phyloP scores from a whole-genome alignment of 2,888 invertebrate genomes.

The Lepas anatifera region DNA sequence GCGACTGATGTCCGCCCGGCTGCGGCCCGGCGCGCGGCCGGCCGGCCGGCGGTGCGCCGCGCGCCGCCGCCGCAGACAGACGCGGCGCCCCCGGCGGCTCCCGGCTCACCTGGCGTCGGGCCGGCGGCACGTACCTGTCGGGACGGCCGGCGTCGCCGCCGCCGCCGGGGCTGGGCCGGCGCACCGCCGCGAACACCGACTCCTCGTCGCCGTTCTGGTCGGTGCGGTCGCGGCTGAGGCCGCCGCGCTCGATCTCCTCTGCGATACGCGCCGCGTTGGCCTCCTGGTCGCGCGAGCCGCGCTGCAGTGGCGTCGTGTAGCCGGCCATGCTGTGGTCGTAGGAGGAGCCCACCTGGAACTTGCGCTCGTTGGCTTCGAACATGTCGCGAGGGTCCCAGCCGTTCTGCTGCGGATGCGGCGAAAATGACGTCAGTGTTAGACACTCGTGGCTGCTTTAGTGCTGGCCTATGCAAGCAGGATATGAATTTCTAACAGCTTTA shows the following conservation, averaged over 20 bases:
- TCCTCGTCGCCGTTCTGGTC: slow-evolving; percentile 34
- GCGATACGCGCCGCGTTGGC: slow-evolving; percentile 82
- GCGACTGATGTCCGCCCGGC: background rate
- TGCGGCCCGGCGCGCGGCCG: background rate
- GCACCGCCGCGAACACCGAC: slow-evolving; percentile 14
- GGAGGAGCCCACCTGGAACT: slow-evolving; percentile 83
- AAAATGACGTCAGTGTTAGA: no score
- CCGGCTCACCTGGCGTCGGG: slow-evolving; percentile 1
- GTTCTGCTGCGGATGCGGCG: slow-evolving; percentile 40
- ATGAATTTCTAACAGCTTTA: no score
- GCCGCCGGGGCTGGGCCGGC: background rate
- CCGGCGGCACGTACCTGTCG: slow-evolving; percentile 7
- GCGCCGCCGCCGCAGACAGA: background rate
- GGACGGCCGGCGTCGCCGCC: background rate
- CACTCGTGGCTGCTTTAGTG: no score
- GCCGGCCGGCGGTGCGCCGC: background rate
- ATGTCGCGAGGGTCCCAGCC: slow-evolving; percentile 96
- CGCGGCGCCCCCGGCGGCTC: background rate
- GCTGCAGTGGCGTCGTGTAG: slow-evolving; percentile 81
- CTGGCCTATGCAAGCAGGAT: no score
- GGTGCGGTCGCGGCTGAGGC: slow-evolving; percentile 64
- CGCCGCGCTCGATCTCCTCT: slow-evolving; percentile 80
- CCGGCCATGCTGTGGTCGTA: slow-evolving; percentile 84
- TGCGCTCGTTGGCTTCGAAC: slow-evolving; percentile 84
- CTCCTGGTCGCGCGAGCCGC: slow-evolving; percentile 55